These are phyloP conservation scores for Sapajus apella DNA, from an alignment of 2,113 vertebrate genomes.

Conservation along the genomic window DNA sequence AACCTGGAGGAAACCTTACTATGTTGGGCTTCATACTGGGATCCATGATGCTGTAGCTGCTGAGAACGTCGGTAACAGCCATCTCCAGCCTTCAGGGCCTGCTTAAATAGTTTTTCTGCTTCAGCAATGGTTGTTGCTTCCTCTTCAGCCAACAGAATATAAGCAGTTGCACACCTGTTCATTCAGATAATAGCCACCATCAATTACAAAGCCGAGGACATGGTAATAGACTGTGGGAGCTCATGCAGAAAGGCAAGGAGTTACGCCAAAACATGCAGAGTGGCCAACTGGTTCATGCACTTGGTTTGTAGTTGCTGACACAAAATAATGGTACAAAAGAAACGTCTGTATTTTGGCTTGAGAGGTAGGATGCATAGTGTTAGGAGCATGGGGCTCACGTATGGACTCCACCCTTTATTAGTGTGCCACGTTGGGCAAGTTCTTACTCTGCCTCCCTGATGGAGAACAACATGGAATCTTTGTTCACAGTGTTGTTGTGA, in stretches of 20 bases:
- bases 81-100: constrained; percentile 96
- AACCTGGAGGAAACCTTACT: constrained; percentile 86
- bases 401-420: constrained; percentile 35
- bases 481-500: constrained; percentile 15
- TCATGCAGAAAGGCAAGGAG: constrained; percentile 68
- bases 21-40: constrained; percentile 98
- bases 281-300: constrained; percentile 69
- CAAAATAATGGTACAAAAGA: constrained; percentile 68
- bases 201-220: constrained; percentile 44
- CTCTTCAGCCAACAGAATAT: constrained; percentile 97
- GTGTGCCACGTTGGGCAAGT: constrained; percentile 39
- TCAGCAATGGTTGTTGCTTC: constrained; percentile 98
- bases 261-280: constrained; percentile 65
- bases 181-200: constrained; percentile 65
- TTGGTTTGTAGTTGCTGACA: constrained; percentile 45
- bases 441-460: constrained; percentile 69
- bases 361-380: constrained; percentile 27
- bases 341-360: constrained; percentile 56
- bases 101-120: constrained; percentile 97
- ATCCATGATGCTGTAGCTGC: constrained; percentile 95
- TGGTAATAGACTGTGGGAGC: not conserved
- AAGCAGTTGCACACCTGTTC: constrained; percentile 95
- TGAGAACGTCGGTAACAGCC: constrained; percentile 96
- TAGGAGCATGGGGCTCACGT: constrained; percentile 20
- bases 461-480: not conserved